These are phyloP conservation scores for Tachysurus vachellii DNA, from an alignment of 2,113 vertebrate genomes.

Conservation along the genomic window DNA sequence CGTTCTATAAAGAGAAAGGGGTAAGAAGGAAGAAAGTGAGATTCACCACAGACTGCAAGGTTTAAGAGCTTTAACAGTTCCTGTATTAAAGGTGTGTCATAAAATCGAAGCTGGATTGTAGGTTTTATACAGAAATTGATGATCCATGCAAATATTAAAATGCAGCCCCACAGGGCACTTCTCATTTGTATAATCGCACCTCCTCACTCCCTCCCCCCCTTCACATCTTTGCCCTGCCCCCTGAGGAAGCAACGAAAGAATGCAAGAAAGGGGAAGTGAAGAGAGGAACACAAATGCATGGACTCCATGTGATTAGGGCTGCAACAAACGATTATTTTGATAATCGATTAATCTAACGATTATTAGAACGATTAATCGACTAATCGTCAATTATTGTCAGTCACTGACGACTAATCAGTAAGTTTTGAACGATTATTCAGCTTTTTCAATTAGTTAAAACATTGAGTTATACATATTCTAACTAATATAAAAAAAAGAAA, in stretches of 20 bases:
- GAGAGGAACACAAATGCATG: not conserved
- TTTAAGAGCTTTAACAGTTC: not conserved
- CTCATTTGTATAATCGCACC: not conserved
- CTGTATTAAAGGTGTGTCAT: not conserved
- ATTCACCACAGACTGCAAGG: not conserved
- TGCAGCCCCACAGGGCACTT: not conserved
- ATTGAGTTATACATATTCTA: too few species aligned
- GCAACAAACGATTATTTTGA: too few species aligned
- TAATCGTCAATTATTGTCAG: too few species aligned
- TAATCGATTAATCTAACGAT: too few species aligned
- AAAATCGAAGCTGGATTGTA: not conserved
- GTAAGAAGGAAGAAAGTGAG: not conserved
- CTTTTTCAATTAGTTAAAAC: too few species aligned
- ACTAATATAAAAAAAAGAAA: too few species aligned
- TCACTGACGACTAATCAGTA: too few species aligned
- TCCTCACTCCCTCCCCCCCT: not conserved
- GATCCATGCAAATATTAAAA: not conserved
- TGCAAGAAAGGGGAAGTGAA: not conserved
- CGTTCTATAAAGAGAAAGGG: slow-evolving; percentile 75
- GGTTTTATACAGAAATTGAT: not conserved
- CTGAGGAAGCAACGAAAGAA: not conserved
- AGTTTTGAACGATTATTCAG: too few species aligned
- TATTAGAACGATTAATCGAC: too few species aligned
- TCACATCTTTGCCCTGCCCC: not conserved
- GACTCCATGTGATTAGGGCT: not conserved